phyloP scores from a whole-genome alignment of 2,888 invertebrate genomes.

The Drosophila aldrichi region DNA sequence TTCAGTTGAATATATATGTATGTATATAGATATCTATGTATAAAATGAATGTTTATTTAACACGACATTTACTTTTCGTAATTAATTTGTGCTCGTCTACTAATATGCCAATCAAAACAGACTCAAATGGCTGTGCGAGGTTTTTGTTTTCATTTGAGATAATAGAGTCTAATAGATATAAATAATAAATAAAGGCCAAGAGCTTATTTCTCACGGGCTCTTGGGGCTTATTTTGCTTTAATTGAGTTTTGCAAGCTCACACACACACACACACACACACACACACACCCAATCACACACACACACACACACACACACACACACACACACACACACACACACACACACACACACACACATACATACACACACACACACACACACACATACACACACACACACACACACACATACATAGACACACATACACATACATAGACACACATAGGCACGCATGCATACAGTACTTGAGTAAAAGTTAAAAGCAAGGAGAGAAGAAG shows the following conservation, averaged over 20 bases:
- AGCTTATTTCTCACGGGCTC: background rate
- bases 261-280: no score
- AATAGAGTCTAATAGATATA: background rate
- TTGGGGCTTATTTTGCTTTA: background rate
- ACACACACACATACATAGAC: no score
- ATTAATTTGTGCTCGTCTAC: conserved; percentile 49
- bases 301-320: no score
- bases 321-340: no score
- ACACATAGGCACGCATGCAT: no score
- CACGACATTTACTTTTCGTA: conserved; percentile 45
- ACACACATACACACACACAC: no score
- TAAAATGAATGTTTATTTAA: conserved; percentile 16
- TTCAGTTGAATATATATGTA: background rate
- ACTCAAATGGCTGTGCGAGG: conserved; percentile 45
- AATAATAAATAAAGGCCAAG: background rate
- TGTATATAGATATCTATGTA: background rate
- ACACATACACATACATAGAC: no score
- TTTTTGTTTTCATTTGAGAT: background rate
- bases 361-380: no score
- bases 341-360: no score
- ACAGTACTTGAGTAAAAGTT: no score
- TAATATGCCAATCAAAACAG: conserved; percentile 61
- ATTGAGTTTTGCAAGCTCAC: background rate
- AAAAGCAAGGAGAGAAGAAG: no score
- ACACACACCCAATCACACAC: no score